phyloP scores from a whole-genome alignment of 2,797 vertebrate genomes.

The Anguilla marmorata region DNA sequence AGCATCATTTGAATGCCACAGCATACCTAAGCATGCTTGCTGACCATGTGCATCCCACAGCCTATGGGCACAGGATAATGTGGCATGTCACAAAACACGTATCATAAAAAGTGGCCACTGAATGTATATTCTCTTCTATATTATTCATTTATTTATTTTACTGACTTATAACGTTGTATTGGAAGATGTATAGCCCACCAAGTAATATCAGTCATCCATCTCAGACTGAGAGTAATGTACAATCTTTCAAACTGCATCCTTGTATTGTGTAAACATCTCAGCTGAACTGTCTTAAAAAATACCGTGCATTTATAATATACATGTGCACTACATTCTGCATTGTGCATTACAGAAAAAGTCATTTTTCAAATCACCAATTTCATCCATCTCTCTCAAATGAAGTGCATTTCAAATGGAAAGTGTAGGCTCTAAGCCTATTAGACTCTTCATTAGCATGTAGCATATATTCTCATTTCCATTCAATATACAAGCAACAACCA shows the following conservation, averaged over 20 bases:
- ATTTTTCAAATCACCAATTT: neutral
- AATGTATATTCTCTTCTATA: neutral
- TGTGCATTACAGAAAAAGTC: neutral
- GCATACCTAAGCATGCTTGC: too few relatives aligned
- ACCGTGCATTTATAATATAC: neutral
- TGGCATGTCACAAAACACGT: too few relatives aligned
- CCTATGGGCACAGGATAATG: too few relatives aligned
- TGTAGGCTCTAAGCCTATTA: neutral
- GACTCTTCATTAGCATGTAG: conserved; percentile 17
- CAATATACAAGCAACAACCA: neutral
- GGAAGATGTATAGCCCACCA: neutral
- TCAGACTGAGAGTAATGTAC: neutral
- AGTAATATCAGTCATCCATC: neutral
- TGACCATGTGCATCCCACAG: too few relatives aligned
- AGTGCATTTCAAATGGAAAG: neutral
- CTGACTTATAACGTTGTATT: neutral
- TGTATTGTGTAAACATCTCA: neutral
- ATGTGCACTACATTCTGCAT: neutral
- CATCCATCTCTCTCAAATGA: neutral
- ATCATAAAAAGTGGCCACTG: too few relatives aligned
- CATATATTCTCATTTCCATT: conserved; percentile 2
- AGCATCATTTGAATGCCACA: too few relatives aligned
- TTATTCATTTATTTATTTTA: neutral
- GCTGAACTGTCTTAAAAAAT: conserved; percentile 6
- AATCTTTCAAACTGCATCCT: neutral